Evolutionary conservation across 2,113 vertebrate genomes (phyloP).

Genomic region (Halcyon senegalensis): DNA sequence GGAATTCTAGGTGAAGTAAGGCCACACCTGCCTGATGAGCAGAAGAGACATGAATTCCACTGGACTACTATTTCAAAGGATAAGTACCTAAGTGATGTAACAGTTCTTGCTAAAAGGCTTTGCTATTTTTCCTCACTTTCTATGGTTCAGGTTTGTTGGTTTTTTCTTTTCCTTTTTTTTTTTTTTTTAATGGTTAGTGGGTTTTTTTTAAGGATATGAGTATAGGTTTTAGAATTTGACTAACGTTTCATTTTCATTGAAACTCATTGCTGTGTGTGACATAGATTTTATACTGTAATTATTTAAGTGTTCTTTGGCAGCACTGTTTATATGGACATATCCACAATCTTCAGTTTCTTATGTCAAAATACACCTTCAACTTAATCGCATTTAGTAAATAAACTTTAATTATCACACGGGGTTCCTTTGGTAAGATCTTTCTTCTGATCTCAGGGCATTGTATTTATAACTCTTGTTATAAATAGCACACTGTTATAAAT

Average conservation of each 20-base stretch:
- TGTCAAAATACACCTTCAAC: not conserved
- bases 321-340: not conserved
- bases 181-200: not conserved
- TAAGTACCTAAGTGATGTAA: not conserved
- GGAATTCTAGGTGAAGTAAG: not conserved
- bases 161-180: not conserved
- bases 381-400: not conserved
- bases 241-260: not conserved
- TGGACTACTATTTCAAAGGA: not conserved
- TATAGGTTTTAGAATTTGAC: not conserved
- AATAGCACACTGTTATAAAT: not conserved
- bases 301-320: not conserved
- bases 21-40: not conserved
- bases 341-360: not conserved
- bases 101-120: not conserved
- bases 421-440: not conserved
- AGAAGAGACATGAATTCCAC: not conserved
- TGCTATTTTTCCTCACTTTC: not conserved
- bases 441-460: not conserved
- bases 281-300: not conserved
- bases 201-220: not conserved
- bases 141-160: accelerated
- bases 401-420: not conserved
- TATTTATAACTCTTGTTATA: not conserved
- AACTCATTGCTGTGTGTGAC: not conserved